These are phyloP conservation scores for Dendrocincla fuliginosa DNA, from an alignment of 2,797 vertebrate genomes.

Conservation along the genomic window DNA sequence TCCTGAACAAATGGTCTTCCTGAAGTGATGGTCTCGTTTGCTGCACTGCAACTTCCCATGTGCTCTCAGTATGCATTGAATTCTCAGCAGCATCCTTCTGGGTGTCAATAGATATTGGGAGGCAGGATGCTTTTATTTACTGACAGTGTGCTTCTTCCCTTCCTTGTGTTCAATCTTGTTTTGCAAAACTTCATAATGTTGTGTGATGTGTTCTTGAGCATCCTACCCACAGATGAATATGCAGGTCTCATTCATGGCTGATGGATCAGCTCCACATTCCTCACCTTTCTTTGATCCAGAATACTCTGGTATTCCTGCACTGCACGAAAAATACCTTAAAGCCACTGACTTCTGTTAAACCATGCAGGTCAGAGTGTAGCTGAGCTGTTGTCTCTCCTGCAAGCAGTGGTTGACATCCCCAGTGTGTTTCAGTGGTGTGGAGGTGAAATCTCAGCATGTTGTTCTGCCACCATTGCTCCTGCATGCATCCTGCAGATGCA, in stretches of 20 bases:
- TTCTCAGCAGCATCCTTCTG: not conserved
- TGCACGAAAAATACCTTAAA: not conserved
- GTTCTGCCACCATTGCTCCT: not conserved
- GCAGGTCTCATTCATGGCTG: not conserved
- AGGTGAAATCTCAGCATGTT: not conserved
- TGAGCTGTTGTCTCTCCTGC: not conserved
- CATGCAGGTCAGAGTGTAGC: not conserved
- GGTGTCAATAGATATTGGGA: not conserved
- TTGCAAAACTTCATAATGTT: not conserved
- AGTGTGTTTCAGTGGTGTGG: not conserved
- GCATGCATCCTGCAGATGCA: not conserved
- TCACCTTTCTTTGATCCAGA: not conserved
- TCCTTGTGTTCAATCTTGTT: not conserved
- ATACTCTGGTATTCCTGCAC: not conserved
- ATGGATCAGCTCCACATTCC: not conserved
- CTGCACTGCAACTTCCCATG: not conserved
- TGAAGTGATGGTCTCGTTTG: not conserved
- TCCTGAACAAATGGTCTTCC: not conserved
- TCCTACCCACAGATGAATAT: not conserved
- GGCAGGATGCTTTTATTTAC: not conserved
- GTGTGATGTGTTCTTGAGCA: not conserved
- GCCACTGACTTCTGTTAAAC: not conserved
- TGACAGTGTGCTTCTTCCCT: not conserved
- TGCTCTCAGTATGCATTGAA: not conserved
- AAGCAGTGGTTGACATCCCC: not conserved